Conservation (phyloP, 2,888 invertebrate genomes). For the Lomographa bimaculata region DNA sequence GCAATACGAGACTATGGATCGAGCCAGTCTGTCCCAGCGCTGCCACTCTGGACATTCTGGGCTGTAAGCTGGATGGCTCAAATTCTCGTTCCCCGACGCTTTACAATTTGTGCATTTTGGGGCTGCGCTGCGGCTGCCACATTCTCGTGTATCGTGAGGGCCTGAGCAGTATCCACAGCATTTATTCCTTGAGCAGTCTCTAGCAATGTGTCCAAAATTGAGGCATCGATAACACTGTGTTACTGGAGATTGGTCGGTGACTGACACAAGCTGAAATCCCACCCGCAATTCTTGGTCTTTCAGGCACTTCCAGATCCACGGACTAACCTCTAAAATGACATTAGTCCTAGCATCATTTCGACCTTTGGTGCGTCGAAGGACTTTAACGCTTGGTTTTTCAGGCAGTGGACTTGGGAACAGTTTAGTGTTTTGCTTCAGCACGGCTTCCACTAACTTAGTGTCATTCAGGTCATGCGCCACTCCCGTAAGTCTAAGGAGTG, state of each 20-base stretch:
- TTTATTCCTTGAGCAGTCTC: background rate
- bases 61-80: no score
- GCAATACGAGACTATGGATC: no score
- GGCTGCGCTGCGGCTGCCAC: background rate
- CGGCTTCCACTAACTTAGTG: background rate
- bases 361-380: no score
- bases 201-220: constrained; percentile 4
- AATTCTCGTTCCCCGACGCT: no score
- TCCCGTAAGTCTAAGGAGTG: background rate
- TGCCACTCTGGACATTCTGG: no score
- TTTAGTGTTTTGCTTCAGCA: background rate
- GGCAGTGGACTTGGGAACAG: background rate
- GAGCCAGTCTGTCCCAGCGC: no score
- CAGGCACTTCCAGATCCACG: no score
- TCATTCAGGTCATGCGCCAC: background rate
- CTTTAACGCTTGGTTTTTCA: background rate
- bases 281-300: no score
- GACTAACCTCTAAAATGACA: no score
- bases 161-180: constrained; percentile 7
- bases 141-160: constrained; percentile 9
- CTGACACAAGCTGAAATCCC: no score
- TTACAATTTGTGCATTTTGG: constrained; percentile 4
- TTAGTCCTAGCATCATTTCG: constrained; percentile 1
- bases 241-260: constrained; percentile 8
- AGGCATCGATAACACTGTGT: no score